These are phyloP conservation scores for Clupea harengus DNA, from an alignment of 2,113 vertebrate species.

Conservation along the genomic window DNA sequence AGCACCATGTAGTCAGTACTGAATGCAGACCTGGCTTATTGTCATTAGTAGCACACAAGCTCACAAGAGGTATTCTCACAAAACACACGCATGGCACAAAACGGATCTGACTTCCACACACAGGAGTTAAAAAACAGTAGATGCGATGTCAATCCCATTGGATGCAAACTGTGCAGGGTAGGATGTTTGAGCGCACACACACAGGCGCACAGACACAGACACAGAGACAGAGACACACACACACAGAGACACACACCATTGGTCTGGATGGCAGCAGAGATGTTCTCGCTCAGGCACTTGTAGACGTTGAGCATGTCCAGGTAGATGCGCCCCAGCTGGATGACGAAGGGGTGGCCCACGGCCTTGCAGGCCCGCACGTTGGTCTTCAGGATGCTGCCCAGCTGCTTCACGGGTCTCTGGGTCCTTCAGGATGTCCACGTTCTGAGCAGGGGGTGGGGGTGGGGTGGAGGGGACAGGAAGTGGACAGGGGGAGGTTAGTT, in stretches of 20 bases:
- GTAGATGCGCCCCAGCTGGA: conserved; percentile 97
- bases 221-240: neutral
- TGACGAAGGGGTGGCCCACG: conserved; percentile 96
- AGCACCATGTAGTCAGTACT: neutral
- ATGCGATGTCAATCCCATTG: neutral
- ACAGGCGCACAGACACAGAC: neutral
- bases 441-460: conserved; percentile 64
- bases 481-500: neutral
- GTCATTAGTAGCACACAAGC: neutral
- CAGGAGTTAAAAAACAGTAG: neutral
- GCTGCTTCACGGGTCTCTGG: conserved; percentile 97
- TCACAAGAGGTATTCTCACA: neutral
- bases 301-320: conserved; percentile 99
- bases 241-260: conserved; percentile 75
- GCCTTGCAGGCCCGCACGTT: conserved; percentile 97
- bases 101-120: neutral
- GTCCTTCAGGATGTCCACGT: conserved; percentile 98
- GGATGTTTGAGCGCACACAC: neutral
- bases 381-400: conserved; percentile 98
- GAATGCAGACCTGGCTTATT: neutral
- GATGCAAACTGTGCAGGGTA: neutral
- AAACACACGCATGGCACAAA: neutral
- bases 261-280: conserved; percentile 97
- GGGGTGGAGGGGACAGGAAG: neutral
- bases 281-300: conserved; percentile 99